A percentile compares a stretch with the other conserved stretches of the same genome.
Conservation (phyloP, 2,797 vertebrate genomes). For the Gymnodraco acuticeps region DNA sequence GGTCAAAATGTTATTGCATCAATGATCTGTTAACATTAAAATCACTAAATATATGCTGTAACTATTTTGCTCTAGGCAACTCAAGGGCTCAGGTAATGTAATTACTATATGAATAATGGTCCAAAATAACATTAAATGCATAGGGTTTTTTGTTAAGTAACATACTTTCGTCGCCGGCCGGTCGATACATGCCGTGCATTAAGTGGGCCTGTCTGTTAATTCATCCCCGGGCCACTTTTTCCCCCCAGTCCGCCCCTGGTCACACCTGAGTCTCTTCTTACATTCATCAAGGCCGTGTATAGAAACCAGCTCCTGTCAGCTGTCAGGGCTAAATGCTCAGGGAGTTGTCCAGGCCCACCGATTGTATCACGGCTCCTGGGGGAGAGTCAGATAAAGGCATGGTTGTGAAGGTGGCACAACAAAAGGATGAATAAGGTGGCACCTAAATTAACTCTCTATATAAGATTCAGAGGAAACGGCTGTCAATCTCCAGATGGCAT, state of each 20-base stretch:
- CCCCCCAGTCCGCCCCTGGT: background rate
- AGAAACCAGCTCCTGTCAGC: slow-evolving; percentile 57
- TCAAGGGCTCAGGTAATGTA: too few species aligned
- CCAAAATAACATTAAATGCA: too few species aligned
- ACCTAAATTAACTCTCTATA: slow-evolving; percentile 43
- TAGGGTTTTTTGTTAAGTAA: too few species aligned
- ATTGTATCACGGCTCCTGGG: slow-evolving; percentile 54
- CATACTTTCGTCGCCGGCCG: too few species aligned
- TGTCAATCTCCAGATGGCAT: slow-evolving; percentile 52
- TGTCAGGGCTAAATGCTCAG: slow-evolving; percentile 55
- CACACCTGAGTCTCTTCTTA: slow-evolving; percentile 35
- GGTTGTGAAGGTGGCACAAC: slow-evolving; percentile 51
- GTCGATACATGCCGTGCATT: too few species aligned
- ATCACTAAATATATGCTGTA: too few species aligned
- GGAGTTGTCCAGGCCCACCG: slow-evolving; percentile 50
- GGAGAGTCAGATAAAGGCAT: slow-evolving; percentile 50
- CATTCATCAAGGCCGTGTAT: slow-evolving; percentile 23
- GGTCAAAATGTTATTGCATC: too few species aligned
- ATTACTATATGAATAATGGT: too few species aligned
- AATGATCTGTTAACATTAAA: too few species aligned
- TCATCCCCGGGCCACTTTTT: too few species aligned
- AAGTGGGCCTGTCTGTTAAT: too few species aligned
- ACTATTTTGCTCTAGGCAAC: too few species aligned
- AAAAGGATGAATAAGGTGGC: slow-evolving; percentile 55
- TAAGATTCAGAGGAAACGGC: slow-evolving; percentile 35